A percentile compares a stretch with the other conserved stretches of the same genome.
These are phyloP conservation scores for Hemiscyllium ocellatum DNA, from an alignment of 2,113 vertebrate species.

Conservation along the genomic window DNA sequence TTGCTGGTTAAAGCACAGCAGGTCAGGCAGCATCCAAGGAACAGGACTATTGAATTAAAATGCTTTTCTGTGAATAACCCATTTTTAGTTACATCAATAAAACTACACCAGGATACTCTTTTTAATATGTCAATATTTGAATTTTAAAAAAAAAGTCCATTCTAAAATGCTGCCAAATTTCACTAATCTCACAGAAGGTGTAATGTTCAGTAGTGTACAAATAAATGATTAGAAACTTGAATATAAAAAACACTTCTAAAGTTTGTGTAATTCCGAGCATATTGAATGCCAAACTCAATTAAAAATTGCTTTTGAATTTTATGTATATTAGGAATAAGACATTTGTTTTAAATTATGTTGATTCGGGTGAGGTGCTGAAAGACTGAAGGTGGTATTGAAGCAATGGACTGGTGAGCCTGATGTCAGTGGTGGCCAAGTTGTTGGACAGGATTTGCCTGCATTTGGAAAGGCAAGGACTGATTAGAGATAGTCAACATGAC, in stretches of 20 bases:
- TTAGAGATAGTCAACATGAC: too few species aligned
- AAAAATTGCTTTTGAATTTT: background rate
- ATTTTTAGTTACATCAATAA: background rate
- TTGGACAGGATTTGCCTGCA: too few species aligned
- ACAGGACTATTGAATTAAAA: background rate
- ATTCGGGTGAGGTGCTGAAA: too few species aligned
- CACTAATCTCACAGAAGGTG: background rate
- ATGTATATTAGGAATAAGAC: background rate
- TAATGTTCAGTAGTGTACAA: too few species aligned
- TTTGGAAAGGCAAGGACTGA: too few species aligned
- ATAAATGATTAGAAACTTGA: background rate
- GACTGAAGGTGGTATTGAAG: too few species aligned
- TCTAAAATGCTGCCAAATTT: background rate
- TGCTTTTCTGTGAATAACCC: background rate
- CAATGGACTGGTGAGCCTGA: too few species aligned
- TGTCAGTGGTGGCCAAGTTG: too few species aligned
- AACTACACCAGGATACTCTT: background rate
- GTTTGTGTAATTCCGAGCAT: background rate
- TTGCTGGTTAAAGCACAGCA: too few species aligned
- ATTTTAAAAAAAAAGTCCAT: too few species aligned
- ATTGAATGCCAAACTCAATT: background rate
- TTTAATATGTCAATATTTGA: too few species aligned
- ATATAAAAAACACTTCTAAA: background rate
- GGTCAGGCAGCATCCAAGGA: too few species aligned
- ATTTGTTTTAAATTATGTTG: background rate